Conservation (phyloP, 2,797 vertebrate species). For the Astyanax mexicanus region DNA sequence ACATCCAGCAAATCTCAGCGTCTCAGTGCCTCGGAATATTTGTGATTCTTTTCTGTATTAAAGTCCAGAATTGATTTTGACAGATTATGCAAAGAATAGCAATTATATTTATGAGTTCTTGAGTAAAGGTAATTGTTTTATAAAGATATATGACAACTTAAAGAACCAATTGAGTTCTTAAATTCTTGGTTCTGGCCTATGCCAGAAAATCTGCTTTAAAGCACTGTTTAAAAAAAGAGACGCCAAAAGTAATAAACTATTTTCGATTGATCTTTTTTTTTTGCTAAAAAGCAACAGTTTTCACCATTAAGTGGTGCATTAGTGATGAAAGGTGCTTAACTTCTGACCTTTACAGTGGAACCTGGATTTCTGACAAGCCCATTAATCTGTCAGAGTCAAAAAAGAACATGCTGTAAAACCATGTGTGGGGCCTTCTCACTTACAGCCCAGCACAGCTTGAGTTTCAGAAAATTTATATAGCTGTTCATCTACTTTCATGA, state of each 20-base stretch:
- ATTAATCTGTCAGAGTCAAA: slow-evolving; percentile 54
- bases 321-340: slow-evolving; percentile 28
- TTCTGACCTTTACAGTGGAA: slow-evolving; percentile 45
- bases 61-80: background rate
- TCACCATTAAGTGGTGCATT: background rate
- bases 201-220: too few species aligned
- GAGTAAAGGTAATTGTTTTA: too few species aligned
- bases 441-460: slow-evolving; percentile 63
- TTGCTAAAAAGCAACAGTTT: too few species aligned
- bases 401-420: slow-evolving; percentile 62
- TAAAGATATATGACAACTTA: too few species aligned
- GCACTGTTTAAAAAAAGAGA: too few species aligned
- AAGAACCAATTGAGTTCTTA: too few species aligned
- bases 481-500: slow-evolving; percentile 63
- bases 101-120: too few species aligned
- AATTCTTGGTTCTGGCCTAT: too few species aligned
- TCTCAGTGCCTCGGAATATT: slow-evolving; percentile 25
- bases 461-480: slow-evolving; percentile 60
- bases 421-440: slow-evolving; percentile 68
- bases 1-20: slow-evolving; percentile 49
- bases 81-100: background rate
- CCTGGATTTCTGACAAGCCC: slow-evolving; percentile 27
- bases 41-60: slow-evolving; percentile 7
- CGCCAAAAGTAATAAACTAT: too few species aligned
- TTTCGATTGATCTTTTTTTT: too few species aligned